Percentiles rank a stretch among this genome's conserved stretches.
phyloP scores from a whole-genome alignment of 2,797 vertebrate species.

The Pampus argenteus region DNA sequence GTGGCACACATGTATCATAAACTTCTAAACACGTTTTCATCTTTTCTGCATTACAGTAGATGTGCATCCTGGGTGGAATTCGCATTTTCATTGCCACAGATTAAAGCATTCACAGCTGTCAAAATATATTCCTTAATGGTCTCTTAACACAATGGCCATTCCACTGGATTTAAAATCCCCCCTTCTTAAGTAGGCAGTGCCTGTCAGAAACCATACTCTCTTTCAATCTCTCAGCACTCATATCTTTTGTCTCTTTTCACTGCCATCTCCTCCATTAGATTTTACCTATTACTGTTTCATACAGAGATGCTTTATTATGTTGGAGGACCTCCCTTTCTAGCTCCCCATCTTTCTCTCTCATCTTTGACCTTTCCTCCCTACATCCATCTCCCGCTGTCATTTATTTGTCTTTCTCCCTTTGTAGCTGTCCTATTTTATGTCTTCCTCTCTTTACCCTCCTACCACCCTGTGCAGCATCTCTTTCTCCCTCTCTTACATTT shows the following conservation, averaged over 20 bases:
- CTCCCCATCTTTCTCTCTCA: constrained; percentile 27
- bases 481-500: constrained; percentile 35
- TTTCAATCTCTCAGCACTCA: constrained; percentile 15
- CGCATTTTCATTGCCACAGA: constrained; percentile 12
- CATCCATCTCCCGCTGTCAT: constrained; percentile 48
- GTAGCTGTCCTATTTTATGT: constrained; percentile 23
- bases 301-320: constrained; percentile 55
- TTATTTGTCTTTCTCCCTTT: constrained; percentile 25
- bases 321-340: constrained; percentile 23
- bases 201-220: constrained; percentile 19
- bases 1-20: constrained; percentile 1
- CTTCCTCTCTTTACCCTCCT: constrained; percentile 38
- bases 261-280: constrained; percentile 49
- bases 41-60: constrained; percentile 26
- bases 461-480: constrained; percentile 38
- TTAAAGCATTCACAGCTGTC: constrained; percentile 32
- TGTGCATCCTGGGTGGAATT: constrained; percentile 8
- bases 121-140: constrained; percentile 42
- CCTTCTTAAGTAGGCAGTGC: constrained; percentile 9
- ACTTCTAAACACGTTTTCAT: constrained; percentile 33
- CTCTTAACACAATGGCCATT: constrained; percentile 20
- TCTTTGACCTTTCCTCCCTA: constrained; percentile 62
- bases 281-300: constrained; percentile 48
- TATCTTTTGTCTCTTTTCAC: constrained; percentile 39
- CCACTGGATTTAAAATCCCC: constrained; percentile 9